phyloP scores from a whole-genome alignment of 1,140 invertebrate genomes.

The Brachionus plicatilis region DNA sequence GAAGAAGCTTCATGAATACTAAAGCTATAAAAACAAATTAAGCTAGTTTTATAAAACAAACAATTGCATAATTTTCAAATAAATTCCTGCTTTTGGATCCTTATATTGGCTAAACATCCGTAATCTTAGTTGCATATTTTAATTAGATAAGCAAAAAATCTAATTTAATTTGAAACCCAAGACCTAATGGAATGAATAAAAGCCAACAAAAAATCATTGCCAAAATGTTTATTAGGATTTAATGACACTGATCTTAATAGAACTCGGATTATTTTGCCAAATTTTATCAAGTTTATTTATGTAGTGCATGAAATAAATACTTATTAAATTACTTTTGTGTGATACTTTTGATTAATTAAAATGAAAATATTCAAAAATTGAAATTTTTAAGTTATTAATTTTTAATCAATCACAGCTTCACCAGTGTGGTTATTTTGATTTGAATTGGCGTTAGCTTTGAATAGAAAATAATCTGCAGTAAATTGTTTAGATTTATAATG shows the following conservation, averaged over 20 bases:
- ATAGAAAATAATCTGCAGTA: not conserved
- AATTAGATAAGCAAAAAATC: not conserved
- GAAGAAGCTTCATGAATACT: not conserved
- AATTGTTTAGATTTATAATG: not conserved
- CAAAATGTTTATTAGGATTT: not conserved
- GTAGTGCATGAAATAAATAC: not conserved
- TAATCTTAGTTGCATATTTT: not conserved
- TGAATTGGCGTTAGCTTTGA: not conserved
- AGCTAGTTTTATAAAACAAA: not conserved
- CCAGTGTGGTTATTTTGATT: not conserved
- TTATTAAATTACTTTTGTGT: not conserved
- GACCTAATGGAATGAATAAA: not conserved
- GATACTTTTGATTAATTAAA: not conserved
- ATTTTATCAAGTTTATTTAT: not conserved
- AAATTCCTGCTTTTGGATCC: not conserved
- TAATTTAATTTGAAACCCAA: not conserved
- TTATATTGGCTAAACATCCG: not conserved
- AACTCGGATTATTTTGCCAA: not conserved
- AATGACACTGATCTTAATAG: not conserved
- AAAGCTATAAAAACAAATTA: not conserved
- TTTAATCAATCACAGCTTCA: not conserved
- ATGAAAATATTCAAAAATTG: not conserved
- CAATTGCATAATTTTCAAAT: not conserved
- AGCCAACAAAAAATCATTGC: not conserved
- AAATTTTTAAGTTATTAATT: not conserved